Evolutionary conservation across 1,140 invertebrate genomes (phyloP), one percentile per base, ranked within the genome.

Genomic region (Caenorhabditis inopinata): DNA sequence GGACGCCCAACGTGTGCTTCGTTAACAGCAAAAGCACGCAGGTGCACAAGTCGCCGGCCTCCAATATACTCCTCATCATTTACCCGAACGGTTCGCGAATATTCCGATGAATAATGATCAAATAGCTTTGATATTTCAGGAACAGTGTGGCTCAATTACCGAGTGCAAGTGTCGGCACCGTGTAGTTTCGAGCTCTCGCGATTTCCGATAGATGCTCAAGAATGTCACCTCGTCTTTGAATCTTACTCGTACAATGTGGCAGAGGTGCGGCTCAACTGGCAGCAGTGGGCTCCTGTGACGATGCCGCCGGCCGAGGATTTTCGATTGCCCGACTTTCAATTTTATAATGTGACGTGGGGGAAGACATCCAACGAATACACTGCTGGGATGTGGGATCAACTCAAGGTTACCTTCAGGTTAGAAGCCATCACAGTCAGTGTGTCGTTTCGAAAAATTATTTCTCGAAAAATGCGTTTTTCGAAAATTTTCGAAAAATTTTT

Each of bases 361-460:
- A 76, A 83, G 14, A 80, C 79, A 1, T 79, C 82, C n/a, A 83
- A 87, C 32, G 84, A 83, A 47, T 85, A 84, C 48, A 84, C 83
- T 29, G 83, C 83, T 46, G 86, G 86, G 12, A 83, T 79, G 48
- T 88, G 87, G 87, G 87, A 88, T 82, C 87, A 88, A 74, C 78
- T 91, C 29, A 88, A 88, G 80, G 89, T 90, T 9, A 89, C 87
- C 6, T 87, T 87, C 53, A 79, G 85, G 83, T 84, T 27, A 62
- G 45, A 42, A 14, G 38, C 14, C 6, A 42, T 42, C 38, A 14
- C 14, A 42, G 38, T 7, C 38, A 42, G 38, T 7, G n/a, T n/a
- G n/a, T n/a, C n/a, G n/a, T n/a, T n/a, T n/a, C n/a, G n/a, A n/a
- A n/a, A n/a, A n/a, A n/a, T n/a, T n/a, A n/a, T n/a, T n/a, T n/a